Evolutionary conservation across 1,140 invertebrate genomes (phyloP).

Genomic region (Neuroterus valhalla): DNA sequence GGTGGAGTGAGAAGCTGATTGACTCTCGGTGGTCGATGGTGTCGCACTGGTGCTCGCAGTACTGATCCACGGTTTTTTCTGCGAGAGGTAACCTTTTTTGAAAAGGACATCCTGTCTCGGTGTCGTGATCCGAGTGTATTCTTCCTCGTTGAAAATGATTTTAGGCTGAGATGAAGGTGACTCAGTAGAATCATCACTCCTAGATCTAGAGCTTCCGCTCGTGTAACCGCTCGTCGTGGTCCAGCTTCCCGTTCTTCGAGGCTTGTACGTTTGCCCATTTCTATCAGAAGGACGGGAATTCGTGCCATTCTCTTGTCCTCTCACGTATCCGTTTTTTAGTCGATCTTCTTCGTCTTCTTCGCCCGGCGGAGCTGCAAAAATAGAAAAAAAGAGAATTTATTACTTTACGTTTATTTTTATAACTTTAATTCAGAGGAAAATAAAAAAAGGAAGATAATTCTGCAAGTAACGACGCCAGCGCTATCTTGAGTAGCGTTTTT

Average conservation of each 20-base stretch:
- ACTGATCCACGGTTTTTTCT: conserved; percentile 75
- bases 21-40: conserved; percentile 72
- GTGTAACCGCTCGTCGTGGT: conserved; percentile 59
- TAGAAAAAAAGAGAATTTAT: neutral
- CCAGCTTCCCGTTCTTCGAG: conserved; percentile 46
- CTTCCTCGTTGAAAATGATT: conserved; percentile 75
- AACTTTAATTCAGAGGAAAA: neutral
- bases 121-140: conserved; percentile 83
- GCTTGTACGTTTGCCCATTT: conserved; percentile 57
- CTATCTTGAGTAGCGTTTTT: no score
- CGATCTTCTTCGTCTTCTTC: conserved; percentile 71
- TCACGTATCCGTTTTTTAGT: conserved; percentile 61
- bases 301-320: conserved; percentile 59
- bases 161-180: conserved; percentile 60
- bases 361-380: conserved; percentile 66
- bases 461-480: no score
- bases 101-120: conserved; percentile 84
- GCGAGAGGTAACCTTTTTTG: conserved; percentile 82
- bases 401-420: neutral
- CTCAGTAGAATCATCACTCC: conserved; percentile 58
- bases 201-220: conserved; percentile 54
- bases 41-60: conserved; percentile 71
- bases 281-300: conserved; percentile 41
- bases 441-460: conserved; percentile 26
- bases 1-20: conserved; percentile 73